Evolutionary conservation across 1,140 invertebrate species (phyloP), one percentile per base, ranked within the genome.

Genomic region (Eulimnadia texana): DNA sequence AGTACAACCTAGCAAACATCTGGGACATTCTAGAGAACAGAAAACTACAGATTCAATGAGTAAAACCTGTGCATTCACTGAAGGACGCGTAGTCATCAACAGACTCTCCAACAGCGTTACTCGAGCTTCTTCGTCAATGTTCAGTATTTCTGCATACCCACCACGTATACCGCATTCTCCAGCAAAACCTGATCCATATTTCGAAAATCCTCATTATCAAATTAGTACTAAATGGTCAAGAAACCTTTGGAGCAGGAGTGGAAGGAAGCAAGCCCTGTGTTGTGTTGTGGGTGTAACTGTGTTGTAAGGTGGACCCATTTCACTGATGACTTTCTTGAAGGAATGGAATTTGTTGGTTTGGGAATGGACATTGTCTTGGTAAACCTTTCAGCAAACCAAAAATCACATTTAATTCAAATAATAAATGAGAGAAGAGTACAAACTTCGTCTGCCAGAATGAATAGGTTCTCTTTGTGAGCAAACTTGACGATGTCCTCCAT

Each of bases 371-470:
- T 99, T 99, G 68, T 97, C 85, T 75, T 98, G 95, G 66, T 85
- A 86, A 2, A 85, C 83, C 81, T 83, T 66, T 3, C 66, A 66
- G 23, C 16, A 16, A 42, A 42, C 16, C 33, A 42, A 6, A 9
- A 6, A 42, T 42, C 33, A 42, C 33, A n/a, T n/a, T n/a, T n/a
- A n/a, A n/a, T n/a, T n/a, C n/a, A n/a, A n/a, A 42, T 42, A 42
- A 42, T 16, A 42, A 42, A 16, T 16, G 33, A 9, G 33, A 9
- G 6, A 9, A 9, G 6, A 6, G 16, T 42, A 42, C 6, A 42
- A 66, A 94, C 93, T 75, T 99, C 96, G 76, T 99, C 96, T 50
- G 95, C 93, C 66, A 99, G 74, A 3, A 99, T 70, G 69, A 96
- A 86, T 3, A 99, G 72, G 27, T 84, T 82, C 67, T 93, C 81